Conservation (phyloP, 2,797 vertebrate species). For the Mormyrops boulengeri region DNA sequence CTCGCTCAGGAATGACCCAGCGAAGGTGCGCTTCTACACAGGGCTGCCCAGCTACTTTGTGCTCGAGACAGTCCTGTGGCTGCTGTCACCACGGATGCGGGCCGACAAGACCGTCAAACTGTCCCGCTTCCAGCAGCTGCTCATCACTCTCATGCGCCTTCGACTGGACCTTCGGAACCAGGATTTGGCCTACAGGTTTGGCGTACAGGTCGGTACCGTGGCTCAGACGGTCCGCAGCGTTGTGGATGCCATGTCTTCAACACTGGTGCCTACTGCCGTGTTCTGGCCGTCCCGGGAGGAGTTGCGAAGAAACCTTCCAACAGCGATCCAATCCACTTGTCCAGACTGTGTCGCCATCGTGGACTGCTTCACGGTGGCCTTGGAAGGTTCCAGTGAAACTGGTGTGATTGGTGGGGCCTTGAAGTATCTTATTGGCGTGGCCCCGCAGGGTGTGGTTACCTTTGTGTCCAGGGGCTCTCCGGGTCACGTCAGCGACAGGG, state of each 20-base stretch:
- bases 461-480: conserved; percentile 61
- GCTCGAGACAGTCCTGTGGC: conserved; percentile 66
- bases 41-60: conserved; percentile 69
- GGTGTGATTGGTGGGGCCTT: conserved; percentile 35
- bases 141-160: conserved; percentile 65
- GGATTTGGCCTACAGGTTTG: conserved; percentile 67
- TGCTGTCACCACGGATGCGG: conserved; percentile 65
- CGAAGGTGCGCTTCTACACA: conserved; percentile 67
- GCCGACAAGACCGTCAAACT: conserved; percentile 54
- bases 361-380: conserved; percentile 65
- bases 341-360: conserved; percentile 66
- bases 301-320: conserved; percentile 63
- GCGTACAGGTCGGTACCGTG: conserved; percentile 57
- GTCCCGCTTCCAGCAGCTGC: conserved; percentile 65
- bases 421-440: conserved; percentile 66
- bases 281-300: conserved; percentile 67
- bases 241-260: conserved; percentile 65
- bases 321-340: conserved; percentile 48
- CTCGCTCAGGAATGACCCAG: conserved; percentile 59
- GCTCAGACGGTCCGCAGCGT: conserved; percentile 59
- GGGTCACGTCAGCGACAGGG: conserved; percentile 58
- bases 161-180: conserved; percentile 65
- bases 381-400: conserved; percentile 50
- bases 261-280: conserved; percentile 62
- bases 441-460: conserved; percentile 66